Conservation (phyloP, 2,888 invertebrate species). For the Boloria euphrosyne region DNA sequence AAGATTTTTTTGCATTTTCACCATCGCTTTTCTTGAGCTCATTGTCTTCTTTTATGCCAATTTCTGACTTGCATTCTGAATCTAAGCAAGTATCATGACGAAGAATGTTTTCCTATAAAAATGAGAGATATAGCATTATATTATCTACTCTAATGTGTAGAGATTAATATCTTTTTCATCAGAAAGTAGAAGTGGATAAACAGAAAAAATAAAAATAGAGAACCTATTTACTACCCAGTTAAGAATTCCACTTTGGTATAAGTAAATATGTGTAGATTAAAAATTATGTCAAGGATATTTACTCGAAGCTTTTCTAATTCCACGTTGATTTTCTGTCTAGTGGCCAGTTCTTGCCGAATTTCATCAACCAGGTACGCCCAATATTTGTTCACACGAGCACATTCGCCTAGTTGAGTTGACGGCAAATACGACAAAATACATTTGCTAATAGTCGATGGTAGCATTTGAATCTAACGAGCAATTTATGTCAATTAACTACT, state of each 20-base stretch:
- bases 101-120: constrained; percentile 54
- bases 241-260: no score
- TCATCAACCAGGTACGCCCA: constrained; percentile 71
- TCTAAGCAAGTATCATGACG: constrained; percentile 56
- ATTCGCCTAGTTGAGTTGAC: constrained; percentile 52
- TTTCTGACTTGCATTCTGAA: constrained; percentile 31
- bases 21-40: background rate
- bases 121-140: background rate
- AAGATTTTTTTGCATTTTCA: constrained; percentile 1
- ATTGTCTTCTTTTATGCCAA: background rate
- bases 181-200: no score
- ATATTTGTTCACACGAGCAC: constrained; percentile 66
- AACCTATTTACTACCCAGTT: no score
- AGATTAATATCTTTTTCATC: no score
- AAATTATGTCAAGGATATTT: background rate
- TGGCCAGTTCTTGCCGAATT: constrained; percentile 52
- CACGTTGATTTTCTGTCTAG: constrained; percentile 56
- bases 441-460: constrained; percentile 64
- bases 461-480: constrained; percentile 59
- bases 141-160: no score
- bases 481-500: background rate
- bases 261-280: background rate
- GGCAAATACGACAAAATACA: constrained; percentile 61
- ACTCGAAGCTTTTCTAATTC: constrained; percentile 60
- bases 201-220: no score